A percentile compares a stretch with the other conserved stretches of the same genome.
These are phyloP conservation scores for Anseranas semipalmata DNA, from an alignment of 2,113 vertebrate species.

Conservation along the genomic window DNA sequence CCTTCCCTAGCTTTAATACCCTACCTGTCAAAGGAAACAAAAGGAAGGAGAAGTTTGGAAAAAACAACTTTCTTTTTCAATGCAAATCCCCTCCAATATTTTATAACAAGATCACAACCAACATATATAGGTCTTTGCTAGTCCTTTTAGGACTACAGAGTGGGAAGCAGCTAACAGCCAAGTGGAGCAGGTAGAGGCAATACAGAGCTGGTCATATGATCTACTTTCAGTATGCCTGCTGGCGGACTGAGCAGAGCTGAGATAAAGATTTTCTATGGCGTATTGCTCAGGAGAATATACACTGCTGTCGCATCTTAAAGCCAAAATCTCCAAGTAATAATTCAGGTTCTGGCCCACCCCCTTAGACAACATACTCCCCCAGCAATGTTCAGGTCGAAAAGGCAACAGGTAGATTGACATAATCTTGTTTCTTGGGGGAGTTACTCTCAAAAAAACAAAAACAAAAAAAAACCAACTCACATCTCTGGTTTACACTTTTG, in stretches of 20 bases:
- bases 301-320: not conserved
- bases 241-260: not conserved
- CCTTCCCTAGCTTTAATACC: not conserved
- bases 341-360: not conserved
- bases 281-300: not conserved
- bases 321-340: not conserved
- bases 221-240: not conserved
- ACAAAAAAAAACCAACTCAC: not conserved
- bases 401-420: too few relatives aligned
- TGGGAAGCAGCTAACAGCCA: too few relatives aligned
- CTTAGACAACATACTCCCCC: not conserved
- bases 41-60: not conserved
- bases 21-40: not conserved
- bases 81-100: not conserved
- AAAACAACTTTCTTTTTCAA: not conserved
- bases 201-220: fast-evolving
- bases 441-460: not conserved
- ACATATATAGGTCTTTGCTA: fast-evolving
- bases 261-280: not conserved
- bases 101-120: not conserved
- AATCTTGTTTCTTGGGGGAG: not conserved
- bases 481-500: not conserved
- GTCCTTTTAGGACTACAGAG: not conserved
- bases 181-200: too few relatives aligned
- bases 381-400: not conserved